These are phyloP conservation scores for Liodrosophila aerea DNA, from an alignment of 2,888 invertebrate genomes.

Conservation along the genomic window DNA sequence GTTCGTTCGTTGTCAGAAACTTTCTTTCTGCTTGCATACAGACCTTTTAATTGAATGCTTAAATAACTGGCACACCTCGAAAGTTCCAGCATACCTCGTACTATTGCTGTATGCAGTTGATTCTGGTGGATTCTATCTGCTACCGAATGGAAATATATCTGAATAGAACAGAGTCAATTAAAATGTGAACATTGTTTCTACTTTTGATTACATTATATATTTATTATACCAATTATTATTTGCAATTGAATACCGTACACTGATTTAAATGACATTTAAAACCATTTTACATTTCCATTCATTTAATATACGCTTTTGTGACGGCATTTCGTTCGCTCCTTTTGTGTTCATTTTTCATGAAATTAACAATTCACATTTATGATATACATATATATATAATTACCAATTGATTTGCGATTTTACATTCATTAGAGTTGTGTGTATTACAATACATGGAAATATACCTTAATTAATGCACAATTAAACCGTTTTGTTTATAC, in stretches of 20 bases:
- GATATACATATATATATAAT: constrained; percentile 20
- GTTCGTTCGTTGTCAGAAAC: constrained; percentile 46
- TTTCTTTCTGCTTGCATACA: constrained; percentile 44
- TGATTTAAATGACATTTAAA: not conserved
- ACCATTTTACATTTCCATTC: constrained; percentile 11
- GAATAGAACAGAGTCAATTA: too few species aligned
- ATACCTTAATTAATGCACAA: not conserved
- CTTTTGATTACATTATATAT: constrained; percentile 20
- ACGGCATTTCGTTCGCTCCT: constrained; percentile 10
- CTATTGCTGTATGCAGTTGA: constrained; percentile 16
- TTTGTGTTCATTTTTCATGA: constrained; percentile 14
- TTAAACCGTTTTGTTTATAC: not conserved
- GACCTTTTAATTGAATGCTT: constrained; percentile 60
- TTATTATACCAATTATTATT: not conserved
- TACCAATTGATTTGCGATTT: constrained; percentile 28
- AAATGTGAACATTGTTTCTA: constrained; percentile 3
- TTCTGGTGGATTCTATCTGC: constrained; percentile 25
- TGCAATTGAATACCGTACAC: too few species aligned
- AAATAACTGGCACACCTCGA: constrained; percentile 38
- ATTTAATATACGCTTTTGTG: constrained; percentile 51
- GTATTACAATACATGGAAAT: not conserved
- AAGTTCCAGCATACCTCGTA: constrained; percentile 18
- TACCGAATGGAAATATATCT: too few species aligned
- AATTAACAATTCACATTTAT: constrained; percentile 34
- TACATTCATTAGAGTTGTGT: not conserved